These are phyloP conservation scores for Dynastes tityus DNA, from an alignment of 2,888 invertebrate genomes.

Conservation along the genomic window DNA sequence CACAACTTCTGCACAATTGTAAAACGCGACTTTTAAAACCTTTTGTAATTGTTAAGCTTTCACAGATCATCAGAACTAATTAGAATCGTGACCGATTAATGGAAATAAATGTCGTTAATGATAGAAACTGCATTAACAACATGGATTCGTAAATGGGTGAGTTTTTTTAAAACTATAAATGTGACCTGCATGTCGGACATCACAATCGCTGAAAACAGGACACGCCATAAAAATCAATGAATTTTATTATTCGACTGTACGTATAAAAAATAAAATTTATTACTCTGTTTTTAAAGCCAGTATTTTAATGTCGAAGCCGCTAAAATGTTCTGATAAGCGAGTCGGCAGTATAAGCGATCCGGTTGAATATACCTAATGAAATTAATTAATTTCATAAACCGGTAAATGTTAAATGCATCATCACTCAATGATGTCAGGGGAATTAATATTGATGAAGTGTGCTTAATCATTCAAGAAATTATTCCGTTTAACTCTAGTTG, in stretches of 20 bases:
- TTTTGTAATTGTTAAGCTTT: too few species aligned
- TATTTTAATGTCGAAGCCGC: slow-evolving; percentile 31
- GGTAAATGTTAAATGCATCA: slow-evolving; percentile 47
- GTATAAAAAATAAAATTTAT: slow-evolving; percentile 26
- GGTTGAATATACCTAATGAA: slow-evolving; percentile 39
- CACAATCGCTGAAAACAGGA: neutral
- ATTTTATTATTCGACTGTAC: slow-evolving; percentile 17
- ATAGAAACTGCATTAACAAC: too few species aligned
- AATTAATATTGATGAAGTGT: slow-evolving; percentile 45
- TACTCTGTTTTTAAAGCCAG: slow-evolving; percentile 2
- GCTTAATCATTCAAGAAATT: slow-evolving; percentile 44
- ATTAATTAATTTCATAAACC: slow-evolving; percentile 46
- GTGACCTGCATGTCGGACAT: neutral
- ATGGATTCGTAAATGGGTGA: too few species aligned
- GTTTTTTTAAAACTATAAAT: too few species aligned
- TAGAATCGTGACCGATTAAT: too few species aligned
- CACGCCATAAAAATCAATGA: neutral
- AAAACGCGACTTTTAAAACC: too few species aligned
- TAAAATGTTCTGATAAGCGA: slow-evolving; percentile 39
- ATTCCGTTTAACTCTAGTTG: slow-evolving; percentile 39
- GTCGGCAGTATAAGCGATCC: slow-evolving; percentile 28
- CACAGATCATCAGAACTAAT: too few species aligned
- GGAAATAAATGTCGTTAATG: too few species aligned
- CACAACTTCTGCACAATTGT: too few species aligned
- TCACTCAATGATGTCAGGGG: slow-evolving; percentile 43